Base-by-base conservation (phyloP, 2,888 invertebrate genomes). In the Acleris holmiana region DNA sequence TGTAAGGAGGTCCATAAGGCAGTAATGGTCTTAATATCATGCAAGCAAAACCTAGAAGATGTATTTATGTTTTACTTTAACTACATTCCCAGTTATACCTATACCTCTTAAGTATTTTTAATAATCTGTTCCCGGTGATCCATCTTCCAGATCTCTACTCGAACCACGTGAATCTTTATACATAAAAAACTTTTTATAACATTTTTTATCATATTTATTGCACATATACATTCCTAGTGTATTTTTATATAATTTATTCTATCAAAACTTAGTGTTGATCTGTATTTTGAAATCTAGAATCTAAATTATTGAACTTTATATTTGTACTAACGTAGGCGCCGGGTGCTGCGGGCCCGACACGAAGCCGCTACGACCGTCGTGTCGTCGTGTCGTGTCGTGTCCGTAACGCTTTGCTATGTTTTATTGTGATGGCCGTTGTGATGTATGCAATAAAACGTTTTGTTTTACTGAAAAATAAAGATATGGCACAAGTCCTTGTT, bases 401-500 rank as follows among this genome's bases (percentile, higher is more conserved):
- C 51, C 55, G 18, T 17, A 23, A 15, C 29, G 2, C 69, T 66
- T 67, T 55, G 67, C 49, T 47, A 53, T 70, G 68, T 70, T 72
- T 71, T 73, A 68, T 71, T 70, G 69, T 69, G 72, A 68, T 65
- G 71, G 72, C 74, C 68, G 74, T 78, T 83, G 83, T 79, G 82
- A 82, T 78, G 83, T 74, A 73, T 76, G 85, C 85, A 85, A 83
- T 85, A 83, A 84, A 73, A 69, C 68, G 80, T 80, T 81, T 84
- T 87, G 84, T 87, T 86, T 85, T 76, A 80, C 75, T 77, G 76
- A 83, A 82, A 79, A 84, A 85, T 84, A 86, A 88, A 88, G 73
- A 84, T 85, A 86, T 86, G 86, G 87, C 88, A 89, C 88, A 88
- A 85, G 79, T 59, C 60, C 46, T 53, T 59, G 55, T 62, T 58